phyloP scores from a whole-genome alignment of 2,888 invertebrate species.

The Timandra comae region DNA sequence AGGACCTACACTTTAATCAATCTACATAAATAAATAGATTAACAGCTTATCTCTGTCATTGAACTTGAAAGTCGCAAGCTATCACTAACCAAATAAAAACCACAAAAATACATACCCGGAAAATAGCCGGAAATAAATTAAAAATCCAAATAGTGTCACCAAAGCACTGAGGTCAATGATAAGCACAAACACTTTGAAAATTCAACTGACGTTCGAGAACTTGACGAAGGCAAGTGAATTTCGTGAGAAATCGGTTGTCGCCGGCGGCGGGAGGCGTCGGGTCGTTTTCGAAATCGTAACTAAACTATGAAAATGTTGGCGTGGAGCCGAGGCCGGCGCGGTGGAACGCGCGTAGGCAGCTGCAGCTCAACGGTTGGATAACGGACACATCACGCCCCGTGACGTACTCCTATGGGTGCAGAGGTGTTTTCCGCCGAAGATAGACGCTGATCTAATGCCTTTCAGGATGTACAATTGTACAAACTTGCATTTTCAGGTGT shows the following conservation, averaged over 20 bases:
- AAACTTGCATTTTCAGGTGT: conserved; percentile 26
- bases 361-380: conserved; percentile 63
- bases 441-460: conserved; percentile 56
- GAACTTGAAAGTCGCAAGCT: conserved; percentile 11
- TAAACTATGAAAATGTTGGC: conserved; percentile 75
- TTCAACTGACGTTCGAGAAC: conserved; percentile 50
- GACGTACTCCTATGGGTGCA: conserved; percentile 65
- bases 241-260: conserved; percentile 66
- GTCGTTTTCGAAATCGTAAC: conserved; percentile 78
- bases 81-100: conserved; percentile 9
- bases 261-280: conserved; percentile 77
- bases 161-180: conserved; percentile 42
- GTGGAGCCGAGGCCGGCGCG: conserved; percentile 63
- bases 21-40: conserved; percentile 1
- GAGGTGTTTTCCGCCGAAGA: conserved; percentile 74
- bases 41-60: conserved; percentile 3
- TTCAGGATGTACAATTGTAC: conserved; percentile 16
- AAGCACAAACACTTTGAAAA: conserved; percentile 48
- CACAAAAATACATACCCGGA: conserved; percentile 35
- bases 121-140: conserved; percentile 19
- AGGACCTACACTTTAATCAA: conserved; percentile 8
- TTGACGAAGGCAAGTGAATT: conserved; percentile 60
- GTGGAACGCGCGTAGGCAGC: conserved; percentile 64
- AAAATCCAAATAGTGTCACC: conserved; percentile 55
- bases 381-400: conserved; percentile 53